phyloP scores from a whole-genome alignment of 2,113 vertebrate genomes.

The Odocoileus virginianus region DNA sequence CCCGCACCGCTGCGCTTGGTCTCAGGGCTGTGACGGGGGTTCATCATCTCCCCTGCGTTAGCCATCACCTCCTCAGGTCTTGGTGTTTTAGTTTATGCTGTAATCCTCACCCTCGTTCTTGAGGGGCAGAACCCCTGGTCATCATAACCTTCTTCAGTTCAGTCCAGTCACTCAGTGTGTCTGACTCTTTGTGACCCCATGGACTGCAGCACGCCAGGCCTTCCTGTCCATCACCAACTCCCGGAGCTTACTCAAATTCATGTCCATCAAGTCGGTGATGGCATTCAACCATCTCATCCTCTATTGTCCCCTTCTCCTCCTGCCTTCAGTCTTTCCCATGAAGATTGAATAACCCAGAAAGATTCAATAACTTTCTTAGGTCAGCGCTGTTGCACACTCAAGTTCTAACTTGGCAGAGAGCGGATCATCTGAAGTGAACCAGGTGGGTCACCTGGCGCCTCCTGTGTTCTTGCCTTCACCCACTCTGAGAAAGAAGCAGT shows the following conservation, averaged over 20 bases:
- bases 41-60: not conserved
- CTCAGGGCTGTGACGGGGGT: not conserved
- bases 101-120: not conserved
- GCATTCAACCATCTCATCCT: not conserved
- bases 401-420: not conserved
- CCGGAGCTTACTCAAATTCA: not conserved
- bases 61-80: not conserved
- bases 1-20: accelerated
- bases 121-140: not conserved
- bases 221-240: not conserved
- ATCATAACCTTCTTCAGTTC: not conserved
- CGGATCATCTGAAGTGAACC: no score
- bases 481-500: not conserved
- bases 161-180: not conserved
- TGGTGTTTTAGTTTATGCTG: not conserved
- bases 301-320: not conserved
- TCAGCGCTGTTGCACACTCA: not conserved
- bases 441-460: not conserved
- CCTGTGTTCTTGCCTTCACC: not conserved
- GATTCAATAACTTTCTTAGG: not conserved
- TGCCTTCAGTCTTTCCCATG: no score
- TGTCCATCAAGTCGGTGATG: not conserved
- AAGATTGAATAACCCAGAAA: no score
- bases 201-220: no score
- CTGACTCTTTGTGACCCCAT: not conserved